A percentile compares a stretch with the other conserved stretches of the same genome.
phyloP scores from a whole-genome alignment of 1,140 invertebrate species.

The Drosophila arizonae region DNA sequence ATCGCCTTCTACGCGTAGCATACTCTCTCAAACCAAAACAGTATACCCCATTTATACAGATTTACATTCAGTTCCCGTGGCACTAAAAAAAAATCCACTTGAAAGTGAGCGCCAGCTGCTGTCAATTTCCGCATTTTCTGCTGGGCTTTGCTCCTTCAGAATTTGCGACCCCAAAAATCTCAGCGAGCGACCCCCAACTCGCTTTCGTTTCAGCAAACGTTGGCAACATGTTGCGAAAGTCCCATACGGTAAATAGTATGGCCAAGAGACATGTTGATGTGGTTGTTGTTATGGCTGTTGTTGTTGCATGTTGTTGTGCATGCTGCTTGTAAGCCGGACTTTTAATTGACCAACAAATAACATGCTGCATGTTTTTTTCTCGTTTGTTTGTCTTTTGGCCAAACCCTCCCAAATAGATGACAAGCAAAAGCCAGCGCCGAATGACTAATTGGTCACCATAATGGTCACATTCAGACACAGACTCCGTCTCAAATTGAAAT shows the following conservation, averaged over 20 bases:
- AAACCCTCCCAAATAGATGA: slow-evolving; percentile 69
- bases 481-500: neutral
- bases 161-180: slow-evolving; percentile 39
- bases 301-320: slow-evolving; percentile 34
- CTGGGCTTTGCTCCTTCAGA: slow-evolving; percentile 31
- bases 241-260: slow-evolving; percentile 37
- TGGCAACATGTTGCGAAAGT: slow-evolving; percentile 73
- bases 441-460: slow-evolving; percentile 78
- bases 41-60: too few species aligned
- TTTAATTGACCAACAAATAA: slow-evolving; percentile 81
- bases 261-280: slow-evolving; percentile 54
- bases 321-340: slow-evolving; percentile 56
- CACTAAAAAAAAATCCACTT: slow-evolving; percentile 23
- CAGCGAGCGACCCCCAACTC: slow-evolving; percentile 1
- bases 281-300: too few species aligned
- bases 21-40: too few species aligned
- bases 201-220: neutral
- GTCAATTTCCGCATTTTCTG: slow-evolving; percentile 69
- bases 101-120: slow-evolving; percentile 74
- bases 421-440: slow-evolving; percentile 70
- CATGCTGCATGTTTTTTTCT: slow-evolving; percentile 52
- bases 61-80: neutral
- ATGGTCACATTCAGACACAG: slow-evolving; percentile 59
- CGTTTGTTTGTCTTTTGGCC: slow-evolving; percentile 53
- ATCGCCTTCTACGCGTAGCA: too few species aligned